Evolutionary conservation across 2,888 invertebrate genomes (phyloP), one percentile per base, ranked within the genome.

Genomic region (Arrhopalites spinosus): DNA sequence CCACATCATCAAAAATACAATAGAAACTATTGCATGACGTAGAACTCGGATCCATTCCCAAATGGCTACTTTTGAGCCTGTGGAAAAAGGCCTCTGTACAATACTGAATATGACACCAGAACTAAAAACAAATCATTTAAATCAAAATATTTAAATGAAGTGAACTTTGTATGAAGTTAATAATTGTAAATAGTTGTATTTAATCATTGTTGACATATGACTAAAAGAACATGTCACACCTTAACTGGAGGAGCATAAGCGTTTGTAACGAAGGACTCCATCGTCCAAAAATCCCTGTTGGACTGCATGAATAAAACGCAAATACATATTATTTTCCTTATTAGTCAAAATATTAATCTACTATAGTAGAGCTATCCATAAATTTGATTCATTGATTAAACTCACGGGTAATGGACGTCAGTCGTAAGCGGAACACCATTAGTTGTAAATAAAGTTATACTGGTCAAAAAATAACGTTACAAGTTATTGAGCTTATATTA

Each of bases 1-100:
- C 79, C 80, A 80, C 13, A 78, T 59, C 15, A 78, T 53, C 8
- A 79, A 63, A 25, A 79, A 78, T 11, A 78, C 29, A 8, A 73
- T 69, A 13, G 77, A 79, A 29, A 78, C 76, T 11, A 64, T 25
- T 2, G 79, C 76, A 76, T 81, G 79, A 13, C 78, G 63, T 23
- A 78, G 63, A 29, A 81, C 73, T 77, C 78, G 45, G 5, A 81
- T 23, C 79, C 79, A 79, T 36, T 81, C 78, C 66, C 78, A 71
- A 23, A 63, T 59, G 5, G 74, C 59, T 17, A 77, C 78, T 30
- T 27, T 66, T 27, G 72, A 73, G 67, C 72, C 71, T 59, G 75
- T 63, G 30, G 74, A 63, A 61, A 81, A 79, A 0, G 79, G 78
- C 53, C 77, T 79, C 45, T 80, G 80, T 15, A 80, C 68, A 23